Conservation (phyloP, 2,797 vertebrate species). For the Hylomyscus alleni region DNA sequence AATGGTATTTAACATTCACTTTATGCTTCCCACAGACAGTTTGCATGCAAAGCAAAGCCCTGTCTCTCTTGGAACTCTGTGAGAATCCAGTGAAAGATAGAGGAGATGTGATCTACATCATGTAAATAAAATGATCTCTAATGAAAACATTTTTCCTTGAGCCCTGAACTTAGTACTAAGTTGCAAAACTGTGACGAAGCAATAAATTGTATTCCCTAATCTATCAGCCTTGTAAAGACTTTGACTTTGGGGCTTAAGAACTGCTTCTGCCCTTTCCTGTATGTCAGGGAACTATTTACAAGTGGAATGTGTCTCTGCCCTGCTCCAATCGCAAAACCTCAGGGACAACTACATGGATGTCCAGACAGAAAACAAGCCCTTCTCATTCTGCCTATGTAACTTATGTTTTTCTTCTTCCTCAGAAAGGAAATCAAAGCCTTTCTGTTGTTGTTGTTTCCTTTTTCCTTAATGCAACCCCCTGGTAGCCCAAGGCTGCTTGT, state of each 20-base stretch:
- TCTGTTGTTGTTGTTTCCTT: background rate
- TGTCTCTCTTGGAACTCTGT: slow-evolving; percentile 59
- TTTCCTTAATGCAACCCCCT: background rate
- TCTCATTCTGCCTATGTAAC: background rate
- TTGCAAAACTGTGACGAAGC: slow-evolving; percentile 42
- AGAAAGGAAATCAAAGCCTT: background rate
- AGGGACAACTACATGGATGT: background rate
- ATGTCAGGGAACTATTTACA: background rate
- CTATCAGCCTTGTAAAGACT: background rate
- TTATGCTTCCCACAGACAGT: slow-evolving; percentile 21
- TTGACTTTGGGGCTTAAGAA: slow-evolving; percentile 17
- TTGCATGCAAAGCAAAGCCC: background rate
- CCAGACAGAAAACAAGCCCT: background rate
- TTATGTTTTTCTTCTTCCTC: background rate
- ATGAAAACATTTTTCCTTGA: slow-evolving; percentile 77
- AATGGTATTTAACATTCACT: slow-evolving; percentile 69
- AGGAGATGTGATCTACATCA: slow-evolving; percentile 59
- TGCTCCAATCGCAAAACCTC: background rate
- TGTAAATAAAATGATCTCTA: slow-evolving; percentile 78
- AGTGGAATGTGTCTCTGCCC: background rate
- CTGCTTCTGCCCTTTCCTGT: background rate
- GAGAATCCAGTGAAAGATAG: slow-evolving; percentile 41
- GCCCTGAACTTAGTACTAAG: slow-evolving; percentile 31
- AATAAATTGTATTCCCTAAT: slow-evolving; percentile 16
- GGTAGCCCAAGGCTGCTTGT: slow-evolving; percentile 56